Evolutionary conservation across 2,888 invertebrate species (phyloP).

Genomic region (Cryptocephalus primarius): DNA sequence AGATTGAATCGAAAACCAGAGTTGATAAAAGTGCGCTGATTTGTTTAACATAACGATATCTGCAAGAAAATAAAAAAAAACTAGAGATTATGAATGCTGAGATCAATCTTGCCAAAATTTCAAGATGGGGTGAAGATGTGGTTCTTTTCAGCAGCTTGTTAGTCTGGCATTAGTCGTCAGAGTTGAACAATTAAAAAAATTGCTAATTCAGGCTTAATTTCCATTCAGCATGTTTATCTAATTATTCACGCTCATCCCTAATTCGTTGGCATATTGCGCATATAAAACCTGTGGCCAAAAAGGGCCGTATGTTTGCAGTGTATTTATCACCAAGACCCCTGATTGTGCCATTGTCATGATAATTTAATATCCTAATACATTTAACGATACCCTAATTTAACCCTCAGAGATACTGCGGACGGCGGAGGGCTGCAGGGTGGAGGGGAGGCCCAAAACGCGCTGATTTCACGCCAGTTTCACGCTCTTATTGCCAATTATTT

Average conservation of each 20-base stretch:
- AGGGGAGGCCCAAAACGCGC: not conserved
- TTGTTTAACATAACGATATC: no score
- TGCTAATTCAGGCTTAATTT: no score
- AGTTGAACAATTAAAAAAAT: no score
- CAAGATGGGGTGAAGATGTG: no score
- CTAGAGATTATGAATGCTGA: no score
- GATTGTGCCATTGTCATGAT: slow-evolving; percentile 41
- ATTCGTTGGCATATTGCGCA: slow-evolving; percentile 39
- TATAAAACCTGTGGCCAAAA: slow-evolving; percentile 39
- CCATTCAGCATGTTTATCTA: slow-evolving; percentile 23
- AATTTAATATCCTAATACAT: slow-evolving; percentile 42
- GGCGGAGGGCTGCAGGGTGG: not conserved
- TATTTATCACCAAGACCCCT: slow-evolving; percentile 38
- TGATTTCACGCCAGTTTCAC: not conserved
- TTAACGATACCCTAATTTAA: slow-evolving; percentile 40
- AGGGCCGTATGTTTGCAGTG: slow-evolving; percentile 40
- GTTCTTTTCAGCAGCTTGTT: no score
- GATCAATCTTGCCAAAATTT: no score
- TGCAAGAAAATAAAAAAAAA: no score
- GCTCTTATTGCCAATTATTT: not conserved
- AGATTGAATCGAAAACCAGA: no score
- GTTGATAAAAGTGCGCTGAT: no score
- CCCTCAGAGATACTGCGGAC: slow-evolving; percentile 13
- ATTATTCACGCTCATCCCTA: slow-evolving; percentile 32
- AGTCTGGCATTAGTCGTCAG: no score